phyloP scores from a whole-genome alignment of 1,140 invertebrate species.

The Scaptomyza graminum region DNA sequence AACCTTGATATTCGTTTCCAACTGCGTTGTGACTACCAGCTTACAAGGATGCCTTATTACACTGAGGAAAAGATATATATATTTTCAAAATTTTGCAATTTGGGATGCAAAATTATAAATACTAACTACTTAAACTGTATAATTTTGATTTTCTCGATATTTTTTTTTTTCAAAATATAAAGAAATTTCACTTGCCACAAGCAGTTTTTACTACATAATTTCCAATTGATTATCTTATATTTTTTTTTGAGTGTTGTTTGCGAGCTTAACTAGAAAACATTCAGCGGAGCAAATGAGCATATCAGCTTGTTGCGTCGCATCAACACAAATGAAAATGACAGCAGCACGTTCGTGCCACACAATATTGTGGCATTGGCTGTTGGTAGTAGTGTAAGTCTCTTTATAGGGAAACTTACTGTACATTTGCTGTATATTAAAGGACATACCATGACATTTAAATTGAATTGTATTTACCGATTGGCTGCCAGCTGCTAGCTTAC shows the following conservation, averaged over 20 bases:
- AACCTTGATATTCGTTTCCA: slow-evolving; percentile 23
- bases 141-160: too few relatives aligned
- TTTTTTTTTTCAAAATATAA: too few relatives aligned
- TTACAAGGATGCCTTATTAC: background rate
- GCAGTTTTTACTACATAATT: too few relatives aligned
- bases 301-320: slow-evolving; percentile 41
- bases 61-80: background rate
- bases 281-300: slow-evolving; percentile 32
- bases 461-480: slow-evolving; percentile 38
- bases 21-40: slow-evolving; percentile 12
- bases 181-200: too few relatives aligned
- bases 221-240: too few relatives aligned
- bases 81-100: too few relatives aligned
- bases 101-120: too few relatives aligned
- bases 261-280: slow-evolving; percentile 1
- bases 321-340: slow-evolving; percentile 28
- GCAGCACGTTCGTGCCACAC: slow-evolving; percentile 5
- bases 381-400: background rate
- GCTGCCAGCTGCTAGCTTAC: slow-evolving; percentile 15
- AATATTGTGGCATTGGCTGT: background rate
- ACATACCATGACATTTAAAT: slow-evolving; percentile 34
- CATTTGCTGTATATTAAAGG: slow-evolving; percentile 18
- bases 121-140: too few relatives aligned
- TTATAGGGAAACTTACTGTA: background rate
- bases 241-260: background rate